Evolutionary conservation across 2,888 invertebrate species (phyloP).

Genomic region (Prosapia bicincta): DNA sequence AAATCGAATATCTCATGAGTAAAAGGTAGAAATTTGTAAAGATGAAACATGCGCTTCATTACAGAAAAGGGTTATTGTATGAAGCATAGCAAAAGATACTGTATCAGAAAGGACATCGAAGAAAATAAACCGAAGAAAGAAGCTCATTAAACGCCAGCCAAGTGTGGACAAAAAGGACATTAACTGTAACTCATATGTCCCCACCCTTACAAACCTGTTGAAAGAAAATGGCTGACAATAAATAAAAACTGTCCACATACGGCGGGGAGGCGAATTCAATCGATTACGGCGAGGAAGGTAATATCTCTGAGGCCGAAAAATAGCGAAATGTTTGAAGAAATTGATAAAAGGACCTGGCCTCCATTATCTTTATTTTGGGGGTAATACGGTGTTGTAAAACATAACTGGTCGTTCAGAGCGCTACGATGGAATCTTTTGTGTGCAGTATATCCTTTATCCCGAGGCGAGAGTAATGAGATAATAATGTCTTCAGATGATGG

Average conservation of each 20-base stretch:
- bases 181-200: background rate
- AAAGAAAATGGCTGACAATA: background rate
- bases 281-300: background rate
- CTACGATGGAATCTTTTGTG: background rate
- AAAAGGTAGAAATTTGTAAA: too few relatives aligned
- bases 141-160: background rate
- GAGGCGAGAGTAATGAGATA: too few relatives aligned
- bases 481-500: too few relatives aligned
- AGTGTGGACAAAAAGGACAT: background rate
- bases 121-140: too few relatives aligned
- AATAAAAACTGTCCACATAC: background rate
- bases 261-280: background rate
- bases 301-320: background rate
- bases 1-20: too few relatives aligned
- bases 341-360: background rate
- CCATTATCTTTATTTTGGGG: background rate
- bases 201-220: background rate
- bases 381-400: background rate
- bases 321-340: background rate
- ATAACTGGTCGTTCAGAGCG: background rate
- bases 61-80: too few relatives aligned
- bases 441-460: too few relatives aligned
- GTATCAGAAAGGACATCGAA: background rate
- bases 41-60: too few relatives aligned
- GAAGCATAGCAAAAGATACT: too few relatives aligned